These are phyloP conservation scores for Apis florea DNA, from an alignment of 1,140 invertebrate genomes.

Conservation along the genomic window DNA sequence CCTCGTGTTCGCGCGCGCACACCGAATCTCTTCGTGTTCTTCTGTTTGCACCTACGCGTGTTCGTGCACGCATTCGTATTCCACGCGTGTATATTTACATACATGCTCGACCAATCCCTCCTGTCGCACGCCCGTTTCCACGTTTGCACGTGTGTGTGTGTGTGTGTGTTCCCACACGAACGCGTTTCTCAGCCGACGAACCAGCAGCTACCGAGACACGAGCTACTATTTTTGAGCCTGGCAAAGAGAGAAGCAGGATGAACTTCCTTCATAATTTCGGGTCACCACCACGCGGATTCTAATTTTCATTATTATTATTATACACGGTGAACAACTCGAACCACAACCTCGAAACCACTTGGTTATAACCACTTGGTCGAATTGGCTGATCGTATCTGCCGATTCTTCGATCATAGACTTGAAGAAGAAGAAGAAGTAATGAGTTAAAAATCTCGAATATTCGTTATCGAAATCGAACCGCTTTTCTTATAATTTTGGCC, in stretches of 20 bases:
- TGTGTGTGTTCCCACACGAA: background rate
- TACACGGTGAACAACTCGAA: too few relatives aligned
- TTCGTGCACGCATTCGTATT: slow-evolving; percentile 26
- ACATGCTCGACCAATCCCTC: slow-evolving; percentile 1
- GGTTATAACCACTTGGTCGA: too few relatives aligned
- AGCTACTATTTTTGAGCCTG: slow-evolving; percentile 70
- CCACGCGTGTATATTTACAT: slow-evolving; percentile 44
- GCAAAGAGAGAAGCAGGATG: slow-evolving; percentile 69
- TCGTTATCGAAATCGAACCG: too few relatives aligned
- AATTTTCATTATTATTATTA: slow-evolving; percentile 58
- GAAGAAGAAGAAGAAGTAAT: too few relatives aligned
- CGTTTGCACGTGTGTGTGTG: background rate
- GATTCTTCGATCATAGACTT: too few relatives aligned
- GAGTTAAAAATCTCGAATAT: too few relatives aligned
- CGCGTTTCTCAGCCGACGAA: background rate
- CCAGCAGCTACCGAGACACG: slow-evolving; percentile 33
- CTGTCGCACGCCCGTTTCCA: background rate
- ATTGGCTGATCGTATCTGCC: too few relatives aligned
- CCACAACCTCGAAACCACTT: too few relatives aligned
- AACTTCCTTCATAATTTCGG: slow-evolving; percentile 74
- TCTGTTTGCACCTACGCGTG: slow-evolving; percentile 19
- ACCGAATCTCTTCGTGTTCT: background rate
- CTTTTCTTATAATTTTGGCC: too few relatives aligned
- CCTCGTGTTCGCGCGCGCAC: too few relatives aligned
- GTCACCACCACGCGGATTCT: slow-evolving; percentile 65